Conservation (phyloP, 2,113 vertebrate species). For the Boulengeromyrus knoepffleri region DNA sequence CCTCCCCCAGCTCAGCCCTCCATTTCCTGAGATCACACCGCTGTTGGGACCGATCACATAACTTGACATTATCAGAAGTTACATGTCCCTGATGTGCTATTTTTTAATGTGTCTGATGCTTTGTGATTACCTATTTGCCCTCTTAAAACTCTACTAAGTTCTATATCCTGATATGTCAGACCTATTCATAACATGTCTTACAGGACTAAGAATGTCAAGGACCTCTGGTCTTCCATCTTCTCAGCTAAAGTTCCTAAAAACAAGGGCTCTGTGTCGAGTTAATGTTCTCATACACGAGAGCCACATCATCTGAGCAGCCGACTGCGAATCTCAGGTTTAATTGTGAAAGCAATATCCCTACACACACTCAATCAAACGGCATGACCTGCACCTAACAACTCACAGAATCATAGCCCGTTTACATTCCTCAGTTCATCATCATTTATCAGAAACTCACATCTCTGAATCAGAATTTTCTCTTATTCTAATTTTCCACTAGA, state of each 20-base stretch:
- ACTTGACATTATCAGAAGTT: neutral
- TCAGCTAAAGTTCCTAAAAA: neutral
- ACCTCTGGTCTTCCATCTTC: neutral
- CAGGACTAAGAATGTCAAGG: neutral
- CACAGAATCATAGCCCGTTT: neutral
- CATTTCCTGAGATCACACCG: neutral
- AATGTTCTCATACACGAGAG: neutral
- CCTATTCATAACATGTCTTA: neutral
- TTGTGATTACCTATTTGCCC: neutral
- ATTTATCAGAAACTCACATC: neutral
- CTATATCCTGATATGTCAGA: neutral
- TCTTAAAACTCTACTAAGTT: neutral
- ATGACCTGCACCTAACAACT: neutral
- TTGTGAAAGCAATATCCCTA: neutral
- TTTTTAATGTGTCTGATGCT: neutral
- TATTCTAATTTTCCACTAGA: neutral
- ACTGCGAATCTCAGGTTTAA: neutral
- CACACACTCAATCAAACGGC: neutral
- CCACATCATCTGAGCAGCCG: neutral
- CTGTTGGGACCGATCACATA: neutral
- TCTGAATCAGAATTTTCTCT: neutral
- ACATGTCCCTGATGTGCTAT: neutral
- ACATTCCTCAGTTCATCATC: neutral
- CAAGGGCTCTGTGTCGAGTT: neutral
- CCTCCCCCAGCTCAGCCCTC: neutral